Evolutionary conservation across 2,888 invertebrate genomes (phyloP).

Genomic region (Stomorhina lunata): DNA sequence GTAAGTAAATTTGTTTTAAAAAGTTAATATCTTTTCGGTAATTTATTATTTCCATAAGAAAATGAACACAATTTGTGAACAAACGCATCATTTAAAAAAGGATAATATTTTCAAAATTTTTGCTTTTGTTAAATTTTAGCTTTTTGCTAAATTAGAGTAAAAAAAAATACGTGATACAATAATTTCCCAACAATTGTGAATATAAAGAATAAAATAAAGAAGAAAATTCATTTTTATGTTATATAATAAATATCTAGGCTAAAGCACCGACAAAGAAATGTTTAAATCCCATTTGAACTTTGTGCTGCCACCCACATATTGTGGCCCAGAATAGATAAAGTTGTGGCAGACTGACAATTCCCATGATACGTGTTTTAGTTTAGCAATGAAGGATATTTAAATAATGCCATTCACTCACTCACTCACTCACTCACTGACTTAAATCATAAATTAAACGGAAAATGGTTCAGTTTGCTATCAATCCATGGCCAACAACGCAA

Average conservation of each 20-base stretch:
- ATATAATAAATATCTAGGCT: neutral
- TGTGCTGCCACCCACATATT: slow-evolving; percentile 2
- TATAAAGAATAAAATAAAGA: neutral
- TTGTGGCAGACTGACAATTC: neutral
- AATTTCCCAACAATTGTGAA: neutral
- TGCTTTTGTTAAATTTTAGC: neutral
- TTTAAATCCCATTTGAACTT: slow-evolving; percentile 7
- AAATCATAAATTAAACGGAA: slow-evolving; percentile 1
- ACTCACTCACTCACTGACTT: neutral
- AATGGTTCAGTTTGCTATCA: neutral
- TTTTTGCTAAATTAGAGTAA: too few relatives aligned
- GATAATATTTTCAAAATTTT: neutral
- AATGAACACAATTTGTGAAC: too few relatives aligned
- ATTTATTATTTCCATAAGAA: neutral
- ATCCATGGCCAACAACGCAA: neutral
- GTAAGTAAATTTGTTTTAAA: too few relatives aligned
- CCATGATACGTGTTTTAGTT: neutral
- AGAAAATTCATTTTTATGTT: neutral
- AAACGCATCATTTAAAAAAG: too few relatives aligned
- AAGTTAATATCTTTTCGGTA: too few relatives aligned
- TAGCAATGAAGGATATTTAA: neutral
- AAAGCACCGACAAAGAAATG: neutral
- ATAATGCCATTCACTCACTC: neutral
- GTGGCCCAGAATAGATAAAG: neutral
- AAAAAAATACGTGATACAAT: neutral